phyloP scores from a whole-genome alignment of 2,797 vertebrate species.

The Leptatherina wallacei region DNA sequence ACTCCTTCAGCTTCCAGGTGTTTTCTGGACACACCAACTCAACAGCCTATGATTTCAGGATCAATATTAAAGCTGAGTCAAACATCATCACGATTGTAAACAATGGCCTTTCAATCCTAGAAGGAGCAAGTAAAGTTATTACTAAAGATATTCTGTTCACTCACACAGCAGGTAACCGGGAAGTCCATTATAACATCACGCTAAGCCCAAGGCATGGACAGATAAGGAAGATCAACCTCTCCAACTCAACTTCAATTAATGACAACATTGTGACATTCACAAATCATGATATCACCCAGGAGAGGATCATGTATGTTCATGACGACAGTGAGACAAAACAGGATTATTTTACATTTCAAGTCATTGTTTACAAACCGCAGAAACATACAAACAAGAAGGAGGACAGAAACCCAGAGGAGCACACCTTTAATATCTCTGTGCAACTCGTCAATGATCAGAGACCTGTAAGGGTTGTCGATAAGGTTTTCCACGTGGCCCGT shows the following conservation, averaged over 20 bases:
- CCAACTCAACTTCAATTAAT: constrained; percentile 76
- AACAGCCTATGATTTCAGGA: constrained; percentile 81
- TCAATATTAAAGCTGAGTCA: constrained; percentile 84
- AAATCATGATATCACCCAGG: constrained; percentile 83
- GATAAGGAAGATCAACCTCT: constrained; percentile 80
- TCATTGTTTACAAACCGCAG: constrained; percentile 58
- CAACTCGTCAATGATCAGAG: constrained; percentile 91
- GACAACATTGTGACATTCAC: constrained; percentile 83
- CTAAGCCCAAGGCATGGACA: constrained; percentile 84
- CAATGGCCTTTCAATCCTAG: constrained; percentile 84
- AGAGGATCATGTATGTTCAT: constrained; percentile 87
- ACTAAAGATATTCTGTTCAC: constrained; percentile 84
- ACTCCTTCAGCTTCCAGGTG: constrained; percentile 87
- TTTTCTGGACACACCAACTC: constrained; percentile 83
- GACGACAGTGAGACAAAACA: constrained; percentile 88
- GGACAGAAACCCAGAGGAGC: constrained; percentile 61
- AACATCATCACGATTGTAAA: constrained; percentile 81
- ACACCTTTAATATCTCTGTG: constrained; percentile 86
- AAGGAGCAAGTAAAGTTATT: constrained; percentile 89
- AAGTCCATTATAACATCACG: constrained; percentile 83
- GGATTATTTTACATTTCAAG: constrained; percentile 86
- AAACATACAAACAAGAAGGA: constrained; percentile 48
- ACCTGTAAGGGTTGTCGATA: constrained; percentile 87
- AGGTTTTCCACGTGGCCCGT: constrained; percentile 86
- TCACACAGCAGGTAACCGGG: constrained; percentile 75